Evolutionary conservation across 2,797 vertebrate genomes (phyloP).

Genomic region (Mus caroli): DNA sequence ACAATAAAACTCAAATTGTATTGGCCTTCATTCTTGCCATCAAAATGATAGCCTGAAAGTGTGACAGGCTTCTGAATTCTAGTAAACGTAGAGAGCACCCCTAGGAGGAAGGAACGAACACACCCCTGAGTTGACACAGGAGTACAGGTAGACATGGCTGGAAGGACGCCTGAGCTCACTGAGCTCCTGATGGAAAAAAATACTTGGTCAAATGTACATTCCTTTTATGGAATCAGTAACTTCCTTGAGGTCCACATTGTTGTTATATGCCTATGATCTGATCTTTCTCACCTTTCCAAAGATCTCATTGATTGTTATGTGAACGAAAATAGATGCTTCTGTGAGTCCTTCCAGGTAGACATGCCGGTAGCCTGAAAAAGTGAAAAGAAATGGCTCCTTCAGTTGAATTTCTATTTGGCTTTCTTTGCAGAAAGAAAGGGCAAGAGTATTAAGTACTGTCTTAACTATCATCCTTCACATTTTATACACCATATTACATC

Average conservation of each 20-base stretch:
- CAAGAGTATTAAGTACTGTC: not conserved
- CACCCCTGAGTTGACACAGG: no score
- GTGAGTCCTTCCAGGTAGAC: constrained; percentile 98
- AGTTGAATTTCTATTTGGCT: constrained; percentile 31
- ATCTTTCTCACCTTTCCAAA: constrained; percentile 95
- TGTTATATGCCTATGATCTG: not conserved
- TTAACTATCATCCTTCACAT: not conserved
- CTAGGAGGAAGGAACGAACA: not conserved
- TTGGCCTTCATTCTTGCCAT: not conserved
- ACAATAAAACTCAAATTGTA: constrained; percentile 22
- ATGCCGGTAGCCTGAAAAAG: constrained; percentile 95
- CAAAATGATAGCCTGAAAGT: not conserved
- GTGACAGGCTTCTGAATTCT: not conserved
- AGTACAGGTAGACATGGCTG: not conserved
- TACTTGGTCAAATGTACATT: not conserved
- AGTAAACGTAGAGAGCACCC: not conserved
- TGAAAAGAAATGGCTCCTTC: constrained; percentile 28
- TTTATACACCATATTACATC: not conserved
- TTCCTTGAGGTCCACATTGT: not conserved
- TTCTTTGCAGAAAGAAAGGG: not conserved
- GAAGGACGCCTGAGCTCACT: accelerated
- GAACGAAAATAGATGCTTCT: constrained; percentile 98
- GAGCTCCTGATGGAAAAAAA: not conserved
- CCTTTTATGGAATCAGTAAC: not conserved
- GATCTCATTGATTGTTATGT: constrained; percentile 97